These are phyloP conservation scores for Syrmaticus mikado DNA, from an alignment of 2,113 vertebrate genomes.

Conservation along the genomic window DNA sequence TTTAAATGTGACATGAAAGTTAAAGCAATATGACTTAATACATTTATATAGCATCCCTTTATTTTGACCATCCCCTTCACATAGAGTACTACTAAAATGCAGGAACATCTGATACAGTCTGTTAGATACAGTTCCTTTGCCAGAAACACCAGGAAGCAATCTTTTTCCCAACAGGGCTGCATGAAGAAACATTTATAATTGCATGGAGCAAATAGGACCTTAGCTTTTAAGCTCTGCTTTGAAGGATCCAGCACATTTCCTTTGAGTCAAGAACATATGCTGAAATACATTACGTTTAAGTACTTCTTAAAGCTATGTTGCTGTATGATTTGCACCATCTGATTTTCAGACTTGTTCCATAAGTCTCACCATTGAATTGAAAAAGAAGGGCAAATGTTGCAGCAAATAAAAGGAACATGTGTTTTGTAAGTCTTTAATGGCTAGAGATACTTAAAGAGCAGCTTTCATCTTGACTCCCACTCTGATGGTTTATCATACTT, in stretches of 20 bases:
- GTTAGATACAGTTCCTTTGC: background rate
- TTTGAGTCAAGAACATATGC: conserved; percentile 48
- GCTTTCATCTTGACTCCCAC: conserved; percentile 57
- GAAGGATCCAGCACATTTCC: conserved; percentile 42
- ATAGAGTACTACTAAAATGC: background rate
- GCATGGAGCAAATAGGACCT: conserved; percentile 18
- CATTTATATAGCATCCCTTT: background rate
- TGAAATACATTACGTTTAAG: conserved; percentile 34
- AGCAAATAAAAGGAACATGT: conserved; percentile 65
- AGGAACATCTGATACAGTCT: background rate
- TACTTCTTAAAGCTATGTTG: conserved; percentile 22
- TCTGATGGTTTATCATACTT: conserved; percentile 41
- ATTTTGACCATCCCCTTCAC: background rate
- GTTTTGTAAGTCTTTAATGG: conserved; percentile 33
- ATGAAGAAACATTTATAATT: conserved; percentile 27
- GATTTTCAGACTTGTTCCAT: conserved; percentile 58
- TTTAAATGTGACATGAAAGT: background rate
- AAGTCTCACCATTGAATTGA: background rate
- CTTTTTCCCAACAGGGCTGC: conserved; percentile 5
- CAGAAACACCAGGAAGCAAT: conserved; percentile 31
- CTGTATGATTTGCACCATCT: conserved; percentile 52
- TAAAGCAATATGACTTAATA: background rate
- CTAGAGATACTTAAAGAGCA: conserved; percentile 65
- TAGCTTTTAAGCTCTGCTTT: conserved; percentile 40
- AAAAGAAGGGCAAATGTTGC: conserved; percentile 47